phyloP scores from a whole-genome alignment of 1,140 invertebrate genomes.

The Branchinecta lindahli region DNA sequence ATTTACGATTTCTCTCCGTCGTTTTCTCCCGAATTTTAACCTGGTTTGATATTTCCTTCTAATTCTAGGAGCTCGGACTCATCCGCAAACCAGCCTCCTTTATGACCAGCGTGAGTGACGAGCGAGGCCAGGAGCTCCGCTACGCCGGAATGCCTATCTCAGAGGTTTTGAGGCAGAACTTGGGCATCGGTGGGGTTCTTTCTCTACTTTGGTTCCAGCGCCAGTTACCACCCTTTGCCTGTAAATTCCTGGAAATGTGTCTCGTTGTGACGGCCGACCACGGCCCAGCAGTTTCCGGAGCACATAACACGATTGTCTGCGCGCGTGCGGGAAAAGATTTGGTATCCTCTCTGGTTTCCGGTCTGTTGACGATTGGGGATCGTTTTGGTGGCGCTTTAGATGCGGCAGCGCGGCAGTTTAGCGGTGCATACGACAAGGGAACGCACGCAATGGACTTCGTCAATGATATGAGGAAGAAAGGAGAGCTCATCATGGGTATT shows the following conservation, averaged over 20 bases:
- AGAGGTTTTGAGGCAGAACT: constrained; percentile 67
- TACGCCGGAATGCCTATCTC: constrained; percentile 99
- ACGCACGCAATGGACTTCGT: constrained; percentile 97
- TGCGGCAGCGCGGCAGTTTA: constrained; percentile 88
- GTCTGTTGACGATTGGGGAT: constrained; percentile 94
- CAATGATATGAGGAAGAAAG: constrained; percentile 90
- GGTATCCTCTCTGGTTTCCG: constrained; percentile 88
- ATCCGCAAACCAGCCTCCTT: constrained; percentile 98
- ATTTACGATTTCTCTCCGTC: too few species aligned
- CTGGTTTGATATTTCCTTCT: constrained; percentile 17
- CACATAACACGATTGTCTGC: constrained; percentile 98
- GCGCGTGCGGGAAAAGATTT: constrained; percentile 97
- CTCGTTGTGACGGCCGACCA: constrained; percentile 98
- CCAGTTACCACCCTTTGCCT: constrained; percentile 79
- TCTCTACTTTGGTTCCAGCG: constrained; percentile 97
- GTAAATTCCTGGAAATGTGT: constrained; percentile 98
- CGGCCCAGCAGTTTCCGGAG: constrained; percentile 95
- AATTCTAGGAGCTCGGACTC: constrained; percentile 70
- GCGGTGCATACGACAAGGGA: constrained; percentile 82
- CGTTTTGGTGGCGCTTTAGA: constrained; percentile 96
- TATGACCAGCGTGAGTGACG: constrained; percentile 98
- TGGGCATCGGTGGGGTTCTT: constrained; percentile 95
- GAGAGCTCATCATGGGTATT: constrained; percentile 97
- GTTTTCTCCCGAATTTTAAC: too few species aligned
- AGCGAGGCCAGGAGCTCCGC: constrained; percentile 89